Evolutionary conservation across 2,888 invertebrate species (phyloP), one percentile per base, ranked within the genome.

Genomic region (Neoaliturus tenellus): DNA sequence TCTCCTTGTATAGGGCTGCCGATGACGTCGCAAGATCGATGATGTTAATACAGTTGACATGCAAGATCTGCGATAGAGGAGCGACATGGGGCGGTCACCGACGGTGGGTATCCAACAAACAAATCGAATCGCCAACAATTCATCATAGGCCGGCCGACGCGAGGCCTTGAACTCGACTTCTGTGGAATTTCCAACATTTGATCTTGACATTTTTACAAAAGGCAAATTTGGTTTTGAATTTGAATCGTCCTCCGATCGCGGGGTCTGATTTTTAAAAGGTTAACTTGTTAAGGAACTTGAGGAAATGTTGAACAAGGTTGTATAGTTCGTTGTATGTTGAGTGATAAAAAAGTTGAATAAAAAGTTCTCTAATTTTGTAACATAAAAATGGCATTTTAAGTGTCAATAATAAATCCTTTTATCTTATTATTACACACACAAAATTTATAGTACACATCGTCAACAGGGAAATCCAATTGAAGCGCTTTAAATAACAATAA

Each of bases 61-160:
- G 62, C 31, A 62, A 62, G 62, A 62, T 62, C 62, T 17, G 8
- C 62, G 62, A 62, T 62, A 62, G 28, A 31, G 17, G 31, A 62
- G 5, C 23, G 4, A 62, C 28, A 23, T 4, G 2, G 23, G 23
- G 55, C 55, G 35, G 35, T 35, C 35, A 35, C 8, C 4, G 55
- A 31, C 28, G 28, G 62, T 31, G 62, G 62, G 62, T 31, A 62
- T 62, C 28, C 62, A 28, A 62, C 62, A 62, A 62, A 62, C 28
- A 62, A 62, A 62, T 62, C 62, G 31, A 62, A 62, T 62, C 62
- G 31, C 62, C 8, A 2, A 62, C 62, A 62, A 62, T 62, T 62
- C 62, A 62, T 62, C 62, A 62, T 62, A 62, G 3, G 14, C 62
- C 62, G 10, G 5, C 20, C 51, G 51, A 20, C 48, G 23, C 62